Evolutionary conservation across 2,797 vertebrate genomes (phyloP).

Genomic region (Lycodopsis pacificus): DNA sequence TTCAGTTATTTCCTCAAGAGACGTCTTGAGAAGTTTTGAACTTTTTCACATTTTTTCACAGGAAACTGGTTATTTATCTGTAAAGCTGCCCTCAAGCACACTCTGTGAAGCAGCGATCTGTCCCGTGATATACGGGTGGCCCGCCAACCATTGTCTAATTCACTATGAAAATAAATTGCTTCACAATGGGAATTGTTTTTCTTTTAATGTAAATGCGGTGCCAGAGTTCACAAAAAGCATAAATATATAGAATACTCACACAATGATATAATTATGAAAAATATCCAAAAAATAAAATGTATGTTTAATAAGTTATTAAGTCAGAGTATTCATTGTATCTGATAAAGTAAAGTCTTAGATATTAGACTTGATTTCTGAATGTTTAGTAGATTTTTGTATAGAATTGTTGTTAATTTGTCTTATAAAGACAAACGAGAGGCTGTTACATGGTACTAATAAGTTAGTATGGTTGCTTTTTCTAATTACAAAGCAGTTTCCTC

Average conservation of each 20-base stretch:
- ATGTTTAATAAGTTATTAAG: not conserved
- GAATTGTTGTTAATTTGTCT: not conserved
- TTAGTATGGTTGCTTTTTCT: not conserved
- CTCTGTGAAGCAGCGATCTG: not conserved
- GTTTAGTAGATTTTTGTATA: not conserved
- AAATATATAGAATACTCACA: not conserved
- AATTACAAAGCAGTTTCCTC: not conserved
- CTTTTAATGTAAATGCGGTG: not conserved
- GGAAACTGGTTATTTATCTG: not conserved
- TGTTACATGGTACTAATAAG: slow-evolving; percentile 15
- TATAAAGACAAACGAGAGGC: not conserved
- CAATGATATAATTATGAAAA: not conserved
- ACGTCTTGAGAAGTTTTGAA: not conserved
- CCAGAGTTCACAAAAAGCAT: not conserved
- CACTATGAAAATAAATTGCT: not conserved
- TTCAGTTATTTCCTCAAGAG: no score
- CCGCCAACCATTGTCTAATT: not conserved
- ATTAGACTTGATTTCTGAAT: not conserved
- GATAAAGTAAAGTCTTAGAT: not conserved
- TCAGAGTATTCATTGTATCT: not conserved
- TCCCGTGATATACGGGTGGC: not conserved
- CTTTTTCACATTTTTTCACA: not conserved
- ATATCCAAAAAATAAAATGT: no score
- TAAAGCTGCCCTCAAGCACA: not conserved
- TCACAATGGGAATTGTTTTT: not conserved